Base-by-base conservation (phyloP, 2,797 vertebrate species). In the Tapera naevia region DNA sequence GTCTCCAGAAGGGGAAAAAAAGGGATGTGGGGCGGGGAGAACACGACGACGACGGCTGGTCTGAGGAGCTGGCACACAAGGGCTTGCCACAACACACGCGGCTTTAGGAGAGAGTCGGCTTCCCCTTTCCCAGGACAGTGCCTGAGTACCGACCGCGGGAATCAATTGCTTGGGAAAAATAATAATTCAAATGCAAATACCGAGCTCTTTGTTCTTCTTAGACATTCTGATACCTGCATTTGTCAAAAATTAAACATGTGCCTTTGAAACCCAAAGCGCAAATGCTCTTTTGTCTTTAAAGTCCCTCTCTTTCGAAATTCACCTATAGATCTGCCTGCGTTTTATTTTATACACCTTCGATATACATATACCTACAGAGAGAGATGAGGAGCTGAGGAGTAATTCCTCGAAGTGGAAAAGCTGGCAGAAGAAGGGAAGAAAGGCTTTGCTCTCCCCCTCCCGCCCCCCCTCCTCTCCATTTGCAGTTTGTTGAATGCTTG, bases 351-450 rank as follows among this genome's bases (percentile, higher is more conserved):
- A 76, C 87, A 80, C 43, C 35, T 93, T 80, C 43, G 27, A 37
- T 62, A 65, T 23, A 53, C 85, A 41, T 78, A 61, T 14, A 87
- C 76, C 73, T 90, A 90, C 64, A 71, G 81, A 94, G 85, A 91
- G 87, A 97, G 88, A 82, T 95, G 92, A 85, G 70, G 46, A 73
- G 65, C 62, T 33, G 71, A 91, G 72, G 86, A 96, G 92, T 91
- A 93, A 96, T 96, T 97, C 94, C 95, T 97, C 66, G 91, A 98
- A 97, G 97, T 97, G 96, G 91, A 95, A 98, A 98, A 96, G 98
- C 98, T 98, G 94, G 95, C 97, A 97, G 97, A 98, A 98, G 98
- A 94, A 97, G 98, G 98, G 98, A 98, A 98, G 97, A 98, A 98
- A 98, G 96, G 96, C 96, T 97, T 98, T 98, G 98, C 98, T 98